Conservation (phyloP, 2,888 invertebrate genomes). For the Kuschelorhynchus macadamiae region DNA sequence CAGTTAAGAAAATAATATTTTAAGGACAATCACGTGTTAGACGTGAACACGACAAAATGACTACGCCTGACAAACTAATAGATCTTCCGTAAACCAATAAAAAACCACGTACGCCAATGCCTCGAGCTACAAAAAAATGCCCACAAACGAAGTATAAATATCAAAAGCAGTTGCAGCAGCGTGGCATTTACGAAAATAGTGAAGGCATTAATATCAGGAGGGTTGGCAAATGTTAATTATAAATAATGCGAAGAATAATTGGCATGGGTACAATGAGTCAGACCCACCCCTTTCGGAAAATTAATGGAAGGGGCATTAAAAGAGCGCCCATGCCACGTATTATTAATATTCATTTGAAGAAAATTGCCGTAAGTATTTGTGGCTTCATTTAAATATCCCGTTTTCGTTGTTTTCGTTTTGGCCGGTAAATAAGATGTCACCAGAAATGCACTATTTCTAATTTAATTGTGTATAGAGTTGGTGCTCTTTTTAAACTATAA, state of each 20-base stretch:
- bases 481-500: too few relatives aligned
- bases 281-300: conserved; percentile 41
- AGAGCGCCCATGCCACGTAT: conserved; percentile 13
- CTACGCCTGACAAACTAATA: too few relatives aligned
- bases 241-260: conserved; percentile 57
- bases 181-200: conserved; percentile 44
- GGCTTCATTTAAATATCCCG: not conserved
- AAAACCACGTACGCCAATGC: too few relatives aligned
- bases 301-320: conserved; percentile 40
- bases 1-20: not conserved
- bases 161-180: not conserved
- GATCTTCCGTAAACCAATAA: too few relatives aligned
- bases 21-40: not conserved
- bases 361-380: conserved; percentile 8
- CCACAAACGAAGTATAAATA: conserved; percentile 1
- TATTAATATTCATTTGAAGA: conserved; percentile 41
- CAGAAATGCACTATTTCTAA: too few relatives aligned
- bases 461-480: too few relatives aligned
- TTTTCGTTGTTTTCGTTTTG: too few relatives aligned
- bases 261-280: conserved; percentile 48
- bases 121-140: not conserved
- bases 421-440: too few relatives aligned
- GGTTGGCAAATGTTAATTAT: conserved; percentile 53
- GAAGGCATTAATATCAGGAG: conserved; percentile 42
- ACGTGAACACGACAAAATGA: too few relatives aligned